Evolutionary conservation across 2,888 invertebrate genomes (phyloP).

Genomic region (Drosophila nigritarsus): DNA sequence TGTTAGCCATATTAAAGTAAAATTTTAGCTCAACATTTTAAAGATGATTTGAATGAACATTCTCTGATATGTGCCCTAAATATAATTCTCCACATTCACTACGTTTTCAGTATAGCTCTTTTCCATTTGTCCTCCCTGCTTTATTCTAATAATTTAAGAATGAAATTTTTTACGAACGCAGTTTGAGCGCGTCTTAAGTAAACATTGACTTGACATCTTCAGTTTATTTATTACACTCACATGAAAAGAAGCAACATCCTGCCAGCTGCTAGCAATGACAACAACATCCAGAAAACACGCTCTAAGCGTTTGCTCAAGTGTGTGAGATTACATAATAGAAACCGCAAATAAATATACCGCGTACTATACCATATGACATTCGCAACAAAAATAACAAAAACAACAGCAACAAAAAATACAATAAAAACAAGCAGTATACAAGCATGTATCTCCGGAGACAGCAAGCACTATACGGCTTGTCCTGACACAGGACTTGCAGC

Average conservation of each 20-base stretch:
- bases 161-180: conserved; percentile 1
- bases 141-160: conserved; percentile 43
- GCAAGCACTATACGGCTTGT: conserved; percentile 26
- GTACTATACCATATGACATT: conserved; percentile 41
- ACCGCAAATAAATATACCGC: conserved; percentile 74
- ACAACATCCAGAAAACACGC: conserved; percentile 30
- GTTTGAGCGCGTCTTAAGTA: conserved; percentile 34
- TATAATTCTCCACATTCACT: background rate
- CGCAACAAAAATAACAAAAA: conserved; percentile 25
- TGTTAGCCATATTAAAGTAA: background rate
- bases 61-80: background rate
- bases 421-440: conserved; percentile 19
- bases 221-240: conserved; percentile 54
- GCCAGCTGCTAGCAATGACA: conserved; percentile 8
- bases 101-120: background rate
- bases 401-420: conserved; percentile 18
- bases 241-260: conserved; percentile 27
- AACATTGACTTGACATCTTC: conserved; percentile 56
- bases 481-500: conserved; percentile 37
- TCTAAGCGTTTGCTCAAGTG: conserved; percentile 55
- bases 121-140: background rate
- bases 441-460: conserved; percentile 55
- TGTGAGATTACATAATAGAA: conserved; percentile 68
- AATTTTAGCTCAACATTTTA: background rate
- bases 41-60: background rate